phyloP scores from a whole-genome alignment of 2,113 vertebrate species.

The Malurus elegans region DNA sequence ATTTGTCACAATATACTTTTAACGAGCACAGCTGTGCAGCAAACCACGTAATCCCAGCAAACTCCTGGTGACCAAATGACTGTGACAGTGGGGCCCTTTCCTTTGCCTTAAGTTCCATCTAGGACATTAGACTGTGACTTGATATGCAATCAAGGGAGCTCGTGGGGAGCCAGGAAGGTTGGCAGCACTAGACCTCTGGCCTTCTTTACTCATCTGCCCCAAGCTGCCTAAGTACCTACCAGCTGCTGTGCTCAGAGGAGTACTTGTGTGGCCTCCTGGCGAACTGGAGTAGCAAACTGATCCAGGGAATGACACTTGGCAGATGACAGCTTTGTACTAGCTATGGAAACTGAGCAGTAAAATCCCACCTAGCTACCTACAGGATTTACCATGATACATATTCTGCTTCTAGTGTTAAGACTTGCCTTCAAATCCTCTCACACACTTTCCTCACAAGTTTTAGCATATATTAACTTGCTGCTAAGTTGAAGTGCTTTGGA shows the following conservation, averaged over 20 bases:
- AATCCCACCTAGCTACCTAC: not conserved
- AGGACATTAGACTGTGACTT: not conserved
- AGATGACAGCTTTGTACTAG: not conserved
- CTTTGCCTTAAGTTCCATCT: not conserved
- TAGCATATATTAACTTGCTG: not conserved
- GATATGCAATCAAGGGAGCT: accelerated
- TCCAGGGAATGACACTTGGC: not conserved
- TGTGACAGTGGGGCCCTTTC: not conserved
- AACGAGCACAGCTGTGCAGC: not conserved
- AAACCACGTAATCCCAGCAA: not conserved
- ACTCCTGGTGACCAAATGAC: not conserved
- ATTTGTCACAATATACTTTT: not conserved
- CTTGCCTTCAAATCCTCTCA: not conserved
- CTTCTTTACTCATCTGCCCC: not conserved
- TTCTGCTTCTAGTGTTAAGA: not conserved
- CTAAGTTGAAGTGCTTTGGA: not conserved
- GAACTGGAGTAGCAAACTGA: not conserved
- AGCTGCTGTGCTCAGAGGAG: not conserved
- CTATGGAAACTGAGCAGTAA: not conserved
- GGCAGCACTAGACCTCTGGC: not conserved
- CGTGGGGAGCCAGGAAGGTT: accelerated
- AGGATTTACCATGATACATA: not conserved
- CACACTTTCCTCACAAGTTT: not conserved
- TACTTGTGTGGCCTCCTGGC: accelerated
- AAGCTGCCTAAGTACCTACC: not conserved